Evolutionary conservation across 1,140 invertebrate species (phyloP).

Genomic region (Cydia splendana): DNA sequence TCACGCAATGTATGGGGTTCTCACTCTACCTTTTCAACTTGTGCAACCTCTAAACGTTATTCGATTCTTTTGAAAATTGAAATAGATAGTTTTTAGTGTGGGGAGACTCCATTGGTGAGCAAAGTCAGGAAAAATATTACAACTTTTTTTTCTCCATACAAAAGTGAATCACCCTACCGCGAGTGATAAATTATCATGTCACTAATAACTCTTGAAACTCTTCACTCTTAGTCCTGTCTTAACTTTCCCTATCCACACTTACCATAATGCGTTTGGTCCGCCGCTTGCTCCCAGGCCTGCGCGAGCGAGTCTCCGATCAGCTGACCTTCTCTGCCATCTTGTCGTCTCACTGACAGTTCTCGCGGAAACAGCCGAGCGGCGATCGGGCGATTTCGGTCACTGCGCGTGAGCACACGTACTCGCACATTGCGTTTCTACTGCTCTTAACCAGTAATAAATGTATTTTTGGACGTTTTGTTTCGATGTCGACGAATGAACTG

Average conservation of each 20-base stretch:
- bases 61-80: too few relatives aligned
- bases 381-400: background rate
- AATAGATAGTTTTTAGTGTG: too few relatives aligned
- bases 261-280: conserved; percentile 72
- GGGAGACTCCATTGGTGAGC: too few relatives aligned
- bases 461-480: conserved; percentile 9
- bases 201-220: too few relatives aligned
- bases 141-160: too few relatives aligned
- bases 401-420: conserved; percentile 21
- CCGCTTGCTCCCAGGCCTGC: conserved; percentile 61
- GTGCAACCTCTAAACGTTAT: too few relatives aligned
- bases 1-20: too few relatives aligned
- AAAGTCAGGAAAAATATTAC: too few relatives aligned
- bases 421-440: conserved; percentile 37
- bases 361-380: conserved; percentile 42
- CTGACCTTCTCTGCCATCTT: conserved; percentile 71
- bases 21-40: too few relatives aligned
- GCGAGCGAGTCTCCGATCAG: conserved; percentile 66
- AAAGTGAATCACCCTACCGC: too few relatives aligned
- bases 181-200: too few relatives aligned
- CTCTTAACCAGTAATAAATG: background rate
- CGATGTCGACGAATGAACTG: conserved; percentile 19
- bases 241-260: conserved; percentile 36
- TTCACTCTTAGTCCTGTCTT: background rate
- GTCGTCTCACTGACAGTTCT: conserved; percentile 51